Conservation (phyloP, 1,140 invertebrate genomes). For the Hyposmocoma kahamanoa region DNA sequence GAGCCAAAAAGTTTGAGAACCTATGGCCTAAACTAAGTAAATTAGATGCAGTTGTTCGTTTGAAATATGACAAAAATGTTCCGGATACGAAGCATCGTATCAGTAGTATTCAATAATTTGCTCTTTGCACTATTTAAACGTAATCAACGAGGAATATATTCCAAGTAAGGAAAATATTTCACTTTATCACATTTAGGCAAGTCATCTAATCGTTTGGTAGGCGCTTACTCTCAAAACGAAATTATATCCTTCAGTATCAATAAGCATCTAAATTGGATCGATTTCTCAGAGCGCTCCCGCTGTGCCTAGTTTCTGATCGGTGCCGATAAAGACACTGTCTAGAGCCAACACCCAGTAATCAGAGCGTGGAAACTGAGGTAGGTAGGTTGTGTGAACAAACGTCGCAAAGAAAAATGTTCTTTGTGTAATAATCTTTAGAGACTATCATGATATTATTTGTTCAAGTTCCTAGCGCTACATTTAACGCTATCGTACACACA, state of each 20-base stretch:
- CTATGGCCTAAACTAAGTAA: too few relatives aligned
- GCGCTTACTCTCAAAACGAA: not conserved
- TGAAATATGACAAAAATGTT: constrained; percentile 23
- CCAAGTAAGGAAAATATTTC: too few relatives aligned
- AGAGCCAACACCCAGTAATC: constrained; percentile 72
- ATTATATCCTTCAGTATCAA: not conserved
- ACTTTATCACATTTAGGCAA: too few relatives aligned
- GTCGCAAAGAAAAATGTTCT: constrained; percentile 29
- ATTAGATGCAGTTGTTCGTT: constrained; percentile 37
- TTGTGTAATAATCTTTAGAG: constrained; percentile 9
- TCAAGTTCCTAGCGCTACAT: constrained; percentile 17
- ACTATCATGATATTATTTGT: not conserved
- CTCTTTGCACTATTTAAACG: too few relatives aligned
- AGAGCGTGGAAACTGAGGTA: constrained; percentile 68
- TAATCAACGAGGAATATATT: too few relatives aligned
- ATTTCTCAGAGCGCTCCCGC: constrained; percentile 25
- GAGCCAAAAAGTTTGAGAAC: too few relatives aligned
- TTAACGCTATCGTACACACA: constrained; percentile 36
- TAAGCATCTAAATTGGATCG: constrained; percentile 9
- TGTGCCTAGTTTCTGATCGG: constrained; percentile 55
- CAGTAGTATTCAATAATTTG: too few relatives aligned
- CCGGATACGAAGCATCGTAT: too few relatives aligned
- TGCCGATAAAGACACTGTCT: constrained; percentile 66
- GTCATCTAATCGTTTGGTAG: too few relatives aligned
- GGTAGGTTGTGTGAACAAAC: constrained; percentile 50